Evolutionary conservation across 1,140 invertebrate species (phyloP).

Genomic region (Teleopsis dalmanni): DNA sequence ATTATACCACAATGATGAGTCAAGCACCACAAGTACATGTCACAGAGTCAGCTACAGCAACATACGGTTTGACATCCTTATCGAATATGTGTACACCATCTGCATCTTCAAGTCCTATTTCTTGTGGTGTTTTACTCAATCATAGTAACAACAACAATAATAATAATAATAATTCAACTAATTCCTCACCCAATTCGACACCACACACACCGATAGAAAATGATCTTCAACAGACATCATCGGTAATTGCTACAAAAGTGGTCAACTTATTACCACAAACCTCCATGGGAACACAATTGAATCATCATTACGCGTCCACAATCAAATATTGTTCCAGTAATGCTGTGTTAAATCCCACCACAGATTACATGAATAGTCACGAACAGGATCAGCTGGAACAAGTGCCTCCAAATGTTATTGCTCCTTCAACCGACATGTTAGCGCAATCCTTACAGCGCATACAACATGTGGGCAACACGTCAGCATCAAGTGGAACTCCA

Average conservation of each 20-base stretch:
- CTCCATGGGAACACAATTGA: constrained; percentile 7
- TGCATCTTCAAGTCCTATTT: constrained; percentile 32
- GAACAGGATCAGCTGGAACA: constrained; percentile 19
- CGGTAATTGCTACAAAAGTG: constrained; percentile 4
- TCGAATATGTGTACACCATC: constrained; percentile 32
- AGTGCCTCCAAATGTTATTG: background rate
- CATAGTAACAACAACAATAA: too few relatives aligned
- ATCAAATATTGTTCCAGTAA: constrained; percentile 40
- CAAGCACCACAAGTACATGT: constrained; percentile 1
- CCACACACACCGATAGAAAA: constrained; percentile 25
- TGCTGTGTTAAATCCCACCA: constrained; percentile 25
- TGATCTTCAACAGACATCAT: constrained; percentile 24
- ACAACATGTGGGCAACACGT: constrained; percentile 7
- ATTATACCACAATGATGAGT: constrained; percentile 23
- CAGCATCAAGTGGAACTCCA: constrained; percentile 8
- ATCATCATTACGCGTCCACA: constrained; percentile 36
- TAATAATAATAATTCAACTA: constrained; percentile 13
- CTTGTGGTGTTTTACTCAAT: constrained; percentile 19
- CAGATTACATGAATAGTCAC: constrained; percentile 15
- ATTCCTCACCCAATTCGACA: constrained; percentile 30
- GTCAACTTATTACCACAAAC: constrained; percentile 18
- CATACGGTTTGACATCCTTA: constrained; percentile 13
- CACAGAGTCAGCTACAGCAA: constrained; percentile 4
- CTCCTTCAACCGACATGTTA: constrained; percentile 2
- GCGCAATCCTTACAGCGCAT: constrained; percentile 10